These are phyloP conservation scores for Daubentonia madagascariensis DNA, from an alignment of 2,113 vertebrate genomes.

Conservation along the genomic window DNA sequence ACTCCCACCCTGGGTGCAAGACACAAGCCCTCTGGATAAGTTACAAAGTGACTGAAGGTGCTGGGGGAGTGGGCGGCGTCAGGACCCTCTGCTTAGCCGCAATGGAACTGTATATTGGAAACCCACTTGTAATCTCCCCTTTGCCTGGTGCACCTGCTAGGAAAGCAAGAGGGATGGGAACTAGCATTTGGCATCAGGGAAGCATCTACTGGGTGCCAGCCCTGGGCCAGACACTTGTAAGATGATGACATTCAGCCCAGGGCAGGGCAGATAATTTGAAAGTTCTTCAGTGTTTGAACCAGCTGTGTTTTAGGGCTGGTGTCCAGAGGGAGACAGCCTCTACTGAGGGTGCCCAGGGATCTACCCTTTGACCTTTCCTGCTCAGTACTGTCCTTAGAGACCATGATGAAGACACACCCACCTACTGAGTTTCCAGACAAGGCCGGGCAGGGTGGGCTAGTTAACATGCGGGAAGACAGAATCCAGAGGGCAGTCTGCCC, in stretches of 20 bases:
- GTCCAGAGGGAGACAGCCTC: not conserved
- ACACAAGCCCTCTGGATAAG: not conserved
- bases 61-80: rapidly evolving
- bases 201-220: not conserved
- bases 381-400: not conserved
- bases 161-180: not conserved
- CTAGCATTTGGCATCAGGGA: not conserved
- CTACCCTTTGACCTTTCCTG: not conserved
- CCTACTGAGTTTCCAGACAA: not conserved
- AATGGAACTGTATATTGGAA: not conserved
- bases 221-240: not conserved
- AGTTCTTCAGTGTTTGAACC: not conserved
- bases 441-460: not conserved
- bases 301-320: not conserved
- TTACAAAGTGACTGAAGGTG: not conserved
- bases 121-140: not conserved
- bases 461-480: not conserved
- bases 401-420: not conserved
- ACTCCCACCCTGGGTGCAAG: not conserved
- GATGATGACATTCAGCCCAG: not conserved
- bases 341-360: not conserved
- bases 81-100: not conserved
- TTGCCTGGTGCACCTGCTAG: not conserved
- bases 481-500: not conserved
- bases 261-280: not conserved